Conservation (phyloP, 2,797 vertebrate species). For the Mus minutoides region DNA sequence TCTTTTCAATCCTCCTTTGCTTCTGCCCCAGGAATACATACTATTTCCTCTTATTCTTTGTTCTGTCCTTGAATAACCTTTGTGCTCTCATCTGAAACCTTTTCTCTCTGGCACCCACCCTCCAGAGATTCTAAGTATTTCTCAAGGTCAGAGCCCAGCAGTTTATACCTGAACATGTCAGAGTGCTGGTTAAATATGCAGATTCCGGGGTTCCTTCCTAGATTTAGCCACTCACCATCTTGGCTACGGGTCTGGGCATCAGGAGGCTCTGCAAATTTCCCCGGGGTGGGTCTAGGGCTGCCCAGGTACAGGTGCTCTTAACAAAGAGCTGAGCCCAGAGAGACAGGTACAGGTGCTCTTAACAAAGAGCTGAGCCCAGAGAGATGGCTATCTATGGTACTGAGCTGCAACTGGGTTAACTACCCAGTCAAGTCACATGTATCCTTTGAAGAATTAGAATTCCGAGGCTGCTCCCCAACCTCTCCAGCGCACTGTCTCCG, state of each 20-base stretch:
- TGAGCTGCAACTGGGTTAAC: neutral
- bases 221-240: neutral
- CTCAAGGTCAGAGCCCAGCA: neutral
- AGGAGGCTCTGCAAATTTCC: neutral
- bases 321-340: neutral
- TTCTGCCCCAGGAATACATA: conserved; percentile 44
- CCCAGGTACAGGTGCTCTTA: neutral
- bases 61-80: conserved; percentile 35
- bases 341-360: neutral
- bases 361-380: neutral
- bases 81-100: conserved; percentile 8
- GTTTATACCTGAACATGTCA: neutral
- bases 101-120: neutral
- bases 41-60: conserved; percentile 19
- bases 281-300: neutral
- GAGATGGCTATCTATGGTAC: neutral
- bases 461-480: neutral
- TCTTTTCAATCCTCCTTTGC: neutral
- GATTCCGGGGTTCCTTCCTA: neutral
- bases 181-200: neutral
- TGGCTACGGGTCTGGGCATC: neutral
- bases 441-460: conserved; percentile 7
- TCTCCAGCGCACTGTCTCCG: neutral
- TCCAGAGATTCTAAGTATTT: conserved; percentile 7
- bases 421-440: neutral